These are phyloP conservation scores for Eumaeus atala DNA, from an alignment of 1,140 invertebrate species.

Conservation along the genomic window DNA sequence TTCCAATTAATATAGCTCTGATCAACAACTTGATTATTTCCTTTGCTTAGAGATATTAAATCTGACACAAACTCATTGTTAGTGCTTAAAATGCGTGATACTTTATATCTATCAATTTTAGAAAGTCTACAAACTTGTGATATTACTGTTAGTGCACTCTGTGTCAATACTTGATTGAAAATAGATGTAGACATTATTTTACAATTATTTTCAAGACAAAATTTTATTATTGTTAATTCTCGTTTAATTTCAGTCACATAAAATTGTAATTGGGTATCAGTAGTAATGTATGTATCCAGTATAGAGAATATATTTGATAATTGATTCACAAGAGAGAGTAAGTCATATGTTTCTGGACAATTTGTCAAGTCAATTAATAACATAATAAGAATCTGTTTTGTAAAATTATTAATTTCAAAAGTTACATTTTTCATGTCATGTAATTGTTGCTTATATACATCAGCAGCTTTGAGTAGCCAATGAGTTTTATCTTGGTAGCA, in stretches of 20 bases:
- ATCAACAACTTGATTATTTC: constrained; percentile 29
- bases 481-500: constrained; percentile 66
- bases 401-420: constrained; percentile 66
- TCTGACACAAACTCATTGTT: constrained; percentile 65
- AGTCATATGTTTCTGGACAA: constrained; percentile 57
- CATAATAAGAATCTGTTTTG: constrained; percentile 67
- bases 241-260: constrained; percentile 70
- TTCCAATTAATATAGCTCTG: constrained; percentile 53
- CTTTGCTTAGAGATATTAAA: constrained; percentile 42
- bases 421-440: constrained; percentile 64
- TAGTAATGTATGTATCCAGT: constrained; percentile 57
- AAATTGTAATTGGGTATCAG: constrained; percentile 57
- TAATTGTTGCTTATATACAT: constrained; percentile 59
- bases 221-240: constrained; percentile 67
- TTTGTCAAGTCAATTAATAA: constrained; percentile 68
- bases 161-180: constrained; percentile 57
- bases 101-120: constrained; percentile 66
- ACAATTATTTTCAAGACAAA: constrained; percentile 67
- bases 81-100: constrained; percentile 58
- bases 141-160: constrained; percentile 67
- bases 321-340: constrained; percentile 56
- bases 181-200: constrained; percentile 64
- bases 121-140: constrained; percentile 69
- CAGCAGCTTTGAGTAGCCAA: constrained; percentile 65
- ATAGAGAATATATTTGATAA: constrained; percentile 66